These are phyloP conservation scores for Epinephelus coioides DNA, from an alignment of 2,797 vertebrate genomes.

Conservation along the genomic window DNA sequence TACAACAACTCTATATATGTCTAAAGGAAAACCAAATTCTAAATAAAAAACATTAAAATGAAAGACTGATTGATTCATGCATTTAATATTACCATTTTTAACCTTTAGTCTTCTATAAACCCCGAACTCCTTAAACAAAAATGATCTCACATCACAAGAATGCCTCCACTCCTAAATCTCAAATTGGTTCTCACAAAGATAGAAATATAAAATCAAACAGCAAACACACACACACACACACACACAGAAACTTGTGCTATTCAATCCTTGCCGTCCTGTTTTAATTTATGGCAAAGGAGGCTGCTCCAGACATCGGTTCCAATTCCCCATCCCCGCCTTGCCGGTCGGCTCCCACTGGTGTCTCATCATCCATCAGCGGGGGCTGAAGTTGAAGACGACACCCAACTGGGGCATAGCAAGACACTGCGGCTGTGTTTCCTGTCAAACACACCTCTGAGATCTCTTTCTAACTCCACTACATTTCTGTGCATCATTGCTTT, in stretches of 20 bases:
- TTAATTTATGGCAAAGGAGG: slow-evolving; percentile 83
- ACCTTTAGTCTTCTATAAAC: neutral
- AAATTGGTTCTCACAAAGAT: slow-evolving; percentile 49
- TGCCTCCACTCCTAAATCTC: slow-evolving; percentile 30
- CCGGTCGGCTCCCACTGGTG: slow-evolving; percentile 66
- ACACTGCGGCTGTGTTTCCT: slow-evolving; percentile 80
- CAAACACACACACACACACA: neutral
- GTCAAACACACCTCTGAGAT: slow-evolving; percentile 79
- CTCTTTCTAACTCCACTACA: slow-evolving; percentile 61
- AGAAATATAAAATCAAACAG: slow-evolving; percentile 14
- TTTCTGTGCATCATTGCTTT: slow-evolving; percentile 42
- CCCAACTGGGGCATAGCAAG: slow-evolving; percentile 74
- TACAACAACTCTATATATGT: no score
- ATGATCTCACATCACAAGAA: slow-evolving; percentile 44
- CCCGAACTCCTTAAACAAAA: neutral
- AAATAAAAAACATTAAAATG: neutral
- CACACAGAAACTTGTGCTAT: slow-evolving; percentile 63
- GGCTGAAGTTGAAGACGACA: slow-evolving; percentile 71
- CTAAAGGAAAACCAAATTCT: neutral
- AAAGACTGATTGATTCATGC: neutral
- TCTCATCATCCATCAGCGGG: slow-evolving; percentile 85
- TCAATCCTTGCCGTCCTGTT: slow-evolving; percentile 75
- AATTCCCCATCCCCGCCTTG: slow-evolving; percentile 64
- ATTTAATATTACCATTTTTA: neutral
- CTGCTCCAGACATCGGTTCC: slow-evolving; percentile 72